These are phyloP conservation scores for Tenebrio molitor DNA, from an alignment of 1,140 invertebrate species.

Conservation along the genomic window DNA sequence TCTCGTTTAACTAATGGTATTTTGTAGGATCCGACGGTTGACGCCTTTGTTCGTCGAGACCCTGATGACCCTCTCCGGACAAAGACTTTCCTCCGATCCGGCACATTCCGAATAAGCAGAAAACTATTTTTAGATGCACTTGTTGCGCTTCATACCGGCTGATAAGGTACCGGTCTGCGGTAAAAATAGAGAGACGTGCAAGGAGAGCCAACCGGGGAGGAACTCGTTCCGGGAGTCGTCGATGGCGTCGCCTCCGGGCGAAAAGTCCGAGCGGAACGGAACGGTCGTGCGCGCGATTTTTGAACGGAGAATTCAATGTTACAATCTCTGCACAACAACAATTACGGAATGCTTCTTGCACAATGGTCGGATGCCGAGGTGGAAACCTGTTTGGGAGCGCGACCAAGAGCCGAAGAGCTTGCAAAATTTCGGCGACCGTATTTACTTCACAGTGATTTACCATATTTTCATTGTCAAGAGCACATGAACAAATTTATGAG, in stretches of 20 bases:
- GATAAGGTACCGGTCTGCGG: slow-evolving; percentile 30
- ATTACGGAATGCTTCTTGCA: too few species aligned
- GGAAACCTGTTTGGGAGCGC: slow-evolving; percentile 17
- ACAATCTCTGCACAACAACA: slow-evolving; percentile 28
- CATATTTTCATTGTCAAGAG: slow-evolving; percentile 40
- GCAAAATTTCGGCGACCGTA: slow-evolving; percentile 12
- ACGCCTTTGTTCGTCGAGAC: slow-evolving; percentile 16
- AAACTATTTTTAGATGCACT: slow-evolving; percentile 30
- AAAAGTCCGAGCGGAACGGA: slow-evolving; percentile 15
- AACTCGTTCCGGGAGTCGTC: slow-evolving; percentile 13
- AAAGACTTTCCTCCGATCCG: neutral
- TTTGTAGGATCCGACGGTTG: neutral
- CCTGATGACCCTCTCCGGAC: too few species aligned
- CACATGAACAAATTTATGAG: slow-evolving; percentile 24
- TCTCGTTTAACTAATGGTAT: slow-evolving; percentile 18
- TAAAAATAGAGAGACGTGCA: slow-evolving; percentile 21
- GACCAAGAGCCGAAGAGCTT: neutral
- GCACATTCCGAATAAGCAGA: slow-evolving; percentile 6
- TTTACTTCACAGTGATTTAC: slow-evolving; percentile 27
- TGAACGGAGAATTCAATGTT: slow-evolving; percentile 15
- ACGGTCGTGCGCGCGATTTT: slow-evolving; percentile 12
- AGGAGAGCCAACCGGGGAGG: slow-evolving; percentile 12
- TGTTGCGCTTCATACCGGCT: slow-evolving; percentile 14
- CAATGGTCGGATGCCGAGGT: too few species aligned
- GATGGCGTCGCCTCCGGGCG: neutral